Evolutionary conservation across 2,113 vertebrate genomes (phyloP).

Genomic region (Neogobius melanostomus): DNA sequence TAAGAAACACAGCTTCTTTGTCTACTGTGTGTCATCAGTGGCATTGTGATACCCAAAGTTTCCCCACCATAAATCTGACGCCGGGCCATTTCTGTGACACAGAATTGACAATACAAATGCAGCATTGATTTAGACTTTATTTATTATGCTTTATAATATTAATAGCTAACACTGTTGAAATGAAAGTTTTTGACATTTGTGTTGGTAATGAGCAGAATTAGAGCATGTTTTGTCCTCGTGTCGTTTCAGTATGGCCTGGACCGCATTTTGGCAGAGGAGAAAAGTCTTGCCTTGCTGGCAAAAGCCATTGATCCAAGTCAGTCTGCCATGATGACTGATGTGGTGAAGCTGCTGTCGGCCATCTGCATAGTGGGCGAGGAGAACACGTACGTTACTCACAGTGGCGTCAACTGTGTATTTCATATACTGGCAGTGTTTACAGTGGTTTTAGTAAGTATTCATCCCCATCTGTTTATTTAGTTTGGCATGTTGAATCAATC

Average conservation of each 20-base stretch:
- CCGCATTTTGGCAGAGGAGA: conserved; percentile 92
- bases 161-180: too few relatives aligned
- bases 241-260: conserved; percentile 90
- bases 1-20: conserved; percentile 30
- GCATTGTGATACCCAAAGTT: conserved; percentile 31
- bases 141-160: not conserved
- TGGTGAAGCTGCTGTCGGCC: conserved; percentile 93
- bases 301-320: conserved; percentile 89
- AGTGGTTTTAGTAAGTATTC: too few relatives aligned
- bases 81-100: conserved; percentile 17
- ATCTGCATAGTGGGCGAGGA: conserved; percentile 98
- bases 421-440: too few relatives aligned
- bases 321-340: conserved; percentile 92
- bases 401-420: not conserved
- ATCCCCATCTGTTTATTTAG: too few relatives aligned
- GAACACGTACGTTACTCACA: conserved; percentile 84
- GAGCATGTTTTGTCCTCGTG: conserved; percentile 21
- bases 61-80: conserved; percentile 13
- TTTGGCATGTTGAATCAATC: too few relatives aligned
- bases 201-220: conserved; percentile 14
- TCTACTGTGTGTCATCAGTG: conserved; percentile 29
- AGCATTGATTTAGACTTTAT: not conserved
- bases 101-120: too few relatives aligned
- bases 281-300: conserved; percentile 86
- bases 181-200: not conserved